A percentile compares a stretch with the other conserved stretches of the same genome.
These are phyloP conservation scores for Cataglyphis hispanica DNA, from an alignment of 1,140 invertebrate species.

Conservation along the genomic window DNA sequence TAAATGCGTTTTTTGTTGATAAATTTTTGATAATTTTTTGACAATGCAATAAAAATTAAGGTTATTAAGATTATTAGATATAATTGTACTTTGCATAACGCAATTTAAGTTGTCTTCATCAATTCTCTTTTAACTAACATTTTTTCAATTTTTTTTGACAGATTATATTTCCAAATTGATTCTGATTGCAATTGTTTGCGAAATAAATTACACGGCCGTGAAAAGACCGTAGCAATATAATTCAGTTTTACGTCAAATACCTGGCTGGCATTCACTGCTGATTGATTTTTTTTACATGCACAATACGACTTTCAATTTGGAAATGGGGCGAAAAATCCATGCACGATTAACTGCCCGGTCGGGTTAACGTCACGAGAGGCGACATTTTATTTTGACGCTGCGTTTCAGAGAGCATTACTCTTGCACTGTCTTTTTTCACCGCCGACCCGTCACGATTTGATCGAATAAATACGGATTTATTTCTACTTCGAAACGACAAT, in stretches of 20 bases:
- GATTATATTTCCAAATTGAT: slow-evolving; percentile 18
- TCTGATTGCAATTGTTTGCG: slow-evolving; percentile 12
- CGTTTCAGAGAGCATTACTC: slow-evolving; percentile 24
- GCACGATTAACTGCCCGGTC: slow-evolving; percentile 10
- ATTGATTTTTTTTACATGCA: slow-evolving; percentile 36
- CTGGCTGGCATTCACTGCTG: slow-evolving; percentile 8
- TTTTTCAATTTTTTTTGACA: slow-evolving; percentile 19
- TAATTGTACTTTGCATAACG: slow-evolving; percentile 28
- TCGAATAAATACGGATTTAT: slow-evolving; percentile 37
- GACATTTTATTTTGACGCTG: slow-evolving; percentile 64
- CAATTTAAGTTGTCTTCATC: neutral
- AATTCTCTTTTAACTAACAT: neutral
- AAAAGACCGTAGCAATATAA: slow-evolving; percentile 24
- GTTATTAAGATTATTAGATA: slow-evolving; percentile 9
- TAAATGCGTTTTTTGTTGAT: neutral
- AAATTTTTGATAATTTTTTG: neutral
- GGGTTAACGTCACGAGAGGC: slow-evolving; percentile 29
- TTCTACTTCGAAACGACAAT: slow-evolving; percentile 29
- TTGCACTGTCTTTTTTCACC: slow-evolving; percentile 51
- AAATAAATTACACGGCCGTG: neutral
- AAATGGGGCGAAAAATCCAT: slow-evolving; percentile 47
- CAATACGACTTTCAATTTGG: slow-evolving; percentile 54
- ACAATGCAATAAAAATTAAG: neutral
- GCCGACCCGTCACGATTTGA: slow-evolving; percentile 36
- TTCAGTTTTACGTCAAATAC: neutral